A percentile compares a stretch with the other conserved stretches of the same genome.
Evolutionary conservation across 2,888 invertebrate genomes (phyloP).

Genomic region (Harpalus rubripes): DNA sequence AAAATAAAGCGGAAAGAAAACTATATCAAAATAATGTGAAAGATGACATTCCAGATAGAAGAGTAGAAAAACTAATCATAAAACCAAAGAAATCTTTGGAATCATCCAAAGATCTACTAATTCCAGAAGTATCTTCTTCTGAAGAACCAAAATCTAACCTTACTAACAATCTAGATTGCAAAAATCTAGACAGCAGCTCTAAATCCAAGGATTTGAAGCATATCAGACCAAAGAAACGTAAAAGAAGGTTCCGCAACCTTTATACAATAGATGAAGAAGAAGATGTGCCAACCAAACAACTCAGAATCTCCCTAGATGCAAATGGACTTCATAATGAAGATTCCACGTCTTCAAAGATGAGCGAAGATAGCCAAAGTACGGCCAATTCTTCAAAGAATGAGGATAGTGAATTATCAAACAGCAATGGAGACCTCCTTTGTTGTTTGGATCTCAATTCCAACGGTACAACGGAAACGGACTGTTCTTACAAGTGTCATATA

Average conservation of each 20-base stretch:
- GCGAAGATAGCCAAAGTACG: constrained; percentile 24
- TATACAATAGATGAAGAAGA: constrained; percentile 55
- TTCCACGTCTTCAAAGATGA: constrained; percentile 17
- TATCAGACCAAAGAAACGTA: constrained; percentile 58
- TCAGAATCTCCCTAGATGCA: constrained; percentile 14
- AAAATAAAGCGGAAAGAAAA: neutral
- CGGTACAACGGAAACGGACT: constrained; percentile 11
- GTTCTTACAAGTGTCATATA: constrained; percentile 52
- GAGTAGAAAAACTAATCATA: constrained; percentile 25
- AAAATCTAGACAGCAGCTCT: constrained; percentile 4
- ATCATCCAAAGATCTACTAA: constrained; percentile 5
- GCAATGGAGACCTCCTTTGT: constrained; percentile 1
- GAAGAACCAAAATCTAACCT: constrained; percentile 23
- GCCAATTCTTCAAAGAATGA: neutral
- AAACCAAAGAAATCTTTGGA: constrained; percentile 53
- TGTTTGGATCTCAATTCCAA: constrained; percentile 38
- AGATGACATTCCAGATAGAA: constrained; percentile 15
- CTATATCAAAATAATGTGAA: neutral
- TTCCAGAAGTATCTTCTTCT: constrained; percentile 1
- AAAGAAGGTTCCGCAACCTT: constrained; percentile 58
- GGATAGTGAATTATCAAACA: neutral
- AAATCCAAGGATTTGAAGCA: constrained; percentile 51
- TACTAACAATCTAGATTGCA: constrained; percentile 41
- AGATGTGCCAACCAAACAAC: constrained; percentile 51
- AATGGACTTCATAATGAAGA: constrained; percentile 20